Evolutionary conservation across 53 echinoderm and acorn worm species (phyloP), one percentile per base, ranked within the genome.

Genomic region (Glandiceps talaboti): DNA sequence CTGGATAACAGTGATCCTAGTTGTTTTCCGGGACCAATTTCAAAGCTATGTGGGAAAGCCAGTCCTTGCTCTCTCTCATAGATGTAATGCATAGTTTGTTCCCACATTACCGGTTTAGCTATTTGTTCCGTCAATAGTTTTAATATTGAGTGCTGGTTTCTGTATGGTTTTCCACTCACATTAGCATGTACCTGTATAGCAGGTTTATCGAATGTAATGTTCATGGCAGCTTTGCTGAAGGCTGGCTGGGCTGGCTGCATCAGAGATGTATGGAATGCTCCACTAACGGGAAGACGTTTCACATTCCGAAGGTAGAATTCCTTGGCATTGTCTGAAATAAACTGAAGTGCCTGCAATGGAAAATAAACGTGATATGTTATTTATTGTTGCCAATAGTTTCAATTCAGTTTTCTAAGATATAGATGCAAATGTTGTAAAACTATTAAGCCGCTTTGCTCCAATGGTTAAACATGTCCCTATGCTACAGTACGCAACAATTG

Each of bases 191-290:
- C 86, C 25, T 73, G 28, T 30, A 97, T 93, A 72, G 82, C 80
- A 0, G 93, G 93, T 27, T 83, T 74, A 75, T 93, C 93, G n/a
- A 93, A 73, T 33, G 83, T 76, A 29, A 89, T 82, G 29, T 79
- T 33, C 10, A 85, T 85, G 14, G 91, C 29, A 0, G 92, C 92
- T 28, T 76, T 79, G 28, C 77, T 32, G 72, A 97, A 77, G 85
- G 82, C 76, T 25, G 85, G 83, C 64, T 85, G 81, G 1, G 93
- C 97, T 28, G 91, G 86, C 28, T 83, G 80, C 97, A 97, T 97
- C 73, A 97, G 91, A 0, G 91, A 80, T 14, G 97, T 93, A 76
- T 93, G 97, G 82, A 97, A 97, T 1, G 97, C 97, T 1, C 97
- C 97, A 29, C 97, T 97, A 73, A 97, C 97, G 0, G 89, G 84